Conservation (phyloP, 2,113 vertebrate genomes). For the Xiphophorus maculatus region DNA sequence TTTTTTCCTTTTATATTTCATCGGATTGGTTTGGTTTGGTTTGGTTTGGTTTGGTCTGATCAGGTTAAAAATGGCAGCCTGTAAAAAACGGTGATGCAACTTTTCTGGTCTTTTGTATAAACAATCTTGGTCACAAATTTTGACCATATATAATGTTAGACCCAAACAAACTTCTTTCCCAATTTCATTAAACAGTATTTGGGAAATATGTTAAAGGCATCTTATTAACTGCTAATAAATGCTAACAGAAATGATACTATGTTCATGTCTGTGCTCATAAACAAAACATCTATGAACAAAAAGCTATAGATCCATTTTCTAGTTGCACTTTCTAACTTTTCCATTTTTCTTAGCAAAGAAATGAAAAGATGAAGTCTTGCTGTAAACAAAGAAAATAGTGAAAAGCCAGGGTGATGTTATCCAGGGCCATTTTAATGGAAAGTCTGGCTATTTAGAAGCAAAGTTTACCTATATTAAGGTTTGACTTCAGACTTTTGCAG, state of each 20-base stretch:
- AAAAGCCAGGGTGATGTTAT: background rate
- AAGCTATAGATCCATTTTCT: background rate
- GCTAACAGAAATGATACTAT: background rate
- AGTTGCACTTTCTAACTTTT: background rate
- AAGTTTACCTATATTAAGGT: no score
- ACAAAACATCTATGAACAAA: background rate
- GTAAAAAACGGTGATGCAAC: no score
- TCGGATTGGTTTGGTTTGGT: no score
- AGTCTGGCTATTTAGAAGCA: no score
- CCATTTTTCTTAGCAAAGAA: background rate
- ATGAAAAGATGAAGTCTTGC: background rate
- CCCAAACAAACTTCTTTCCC: no score
- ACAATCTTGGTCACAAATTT: background rate
- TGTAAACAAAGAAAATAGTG: constrained; percentile 39
- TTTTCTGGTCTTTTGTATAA: no score
- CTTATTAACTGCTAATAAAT: background rate
- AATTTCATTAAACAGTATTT: background rate
- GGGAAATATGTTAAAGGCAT: background rate
- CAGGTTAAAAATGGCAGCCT: no score
- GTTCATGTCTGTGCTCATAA: no score
- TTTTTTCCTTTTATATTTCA: no score
- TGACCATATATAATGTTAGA: background rate
- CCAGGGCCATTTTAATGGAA: background rate
- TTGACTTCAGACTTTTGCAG: background rate
- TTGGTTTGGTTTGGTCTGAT: no score